Base-by-base conservation (phyloP, 2,888 invertebrate species). In the Resseliella maxima region DNA sequence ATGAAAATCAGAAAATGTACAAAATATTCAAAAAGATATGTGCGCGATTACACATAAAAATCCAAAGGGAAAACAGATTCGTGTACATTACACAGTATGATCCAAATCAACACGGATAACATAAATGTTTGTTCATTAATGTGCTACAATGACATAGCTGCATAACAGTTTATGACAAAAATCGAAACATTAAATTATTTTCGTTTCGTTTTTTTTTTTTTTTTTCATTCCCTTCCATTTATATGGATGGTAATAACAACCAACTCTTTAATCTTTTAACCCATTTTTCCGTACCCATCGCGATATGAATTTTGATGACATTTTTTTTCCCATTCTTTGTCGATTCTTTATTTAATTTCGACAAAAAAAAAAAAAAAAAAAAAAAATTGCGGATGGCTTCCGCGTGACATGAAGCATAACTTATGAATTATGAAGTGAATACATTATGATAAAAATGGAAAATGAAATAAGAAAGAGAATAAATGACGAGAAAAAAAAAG, bases 391-490 rank as follows among this genome's bases (percentile, higher is more conserved):
- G 35, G 15, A 15, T 3, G 5, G 24, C 2, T 24, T 59, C 12
- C 59, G 59, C 24, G 59, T 59, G 59, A 59, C 5, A 72, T 15
- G 72, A 31, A 72, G 31, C 72, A 72, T 31, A 35, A 72, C 2
- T 72, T 72, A 72, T 72, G 31, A 72, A 72, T 31, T 35, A 72
- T 31, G 15, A 72, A 31, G 31, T 72, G 72, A 72, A 72, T 21
- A 72, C 27, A 72, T 72, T 12, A 72, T 72, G 72, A 27, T 72
- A 72, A 72, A 72, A 72, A 18, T 18, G 41, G 6, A 24, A 59
- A 59, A 59, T 3, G 59, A 15, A 27, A 59, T 12, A n/a, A n/a
- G 59, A 59, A 50, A 59, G 24, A 2, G 59, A 59, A 59, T n/a
- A n/a, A n/a, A n/a, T n/a, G 50, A 21, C 24, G 27, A n/a, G 24